Evolutionary conservation across 2,888 invertebrate species (phyloP).

Genomic region (Xanthia togata): DNA sequence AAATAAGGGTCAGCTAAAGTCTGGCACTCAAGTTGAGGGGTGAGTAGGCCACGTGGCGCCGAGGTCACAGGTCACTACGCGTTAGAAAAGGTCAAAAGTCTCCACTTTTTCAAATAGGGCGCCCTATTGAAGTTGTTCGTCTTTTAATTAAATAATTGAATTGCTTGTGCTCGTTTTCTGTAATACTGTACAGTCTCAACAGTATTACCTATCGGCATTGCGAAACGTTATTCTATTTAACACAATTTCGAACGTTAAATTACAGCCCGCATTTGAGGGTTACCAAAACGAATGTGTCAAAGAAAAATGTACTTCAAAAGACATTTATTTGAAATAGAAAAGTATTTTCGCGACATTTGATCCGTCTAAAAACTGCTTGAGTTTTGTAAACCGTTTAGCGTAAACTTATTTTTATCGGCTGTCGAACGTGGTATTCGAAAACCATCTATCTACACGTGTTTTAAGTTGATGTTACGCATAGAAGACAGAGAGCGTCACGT

Average conservation of each 20-base stretch:
- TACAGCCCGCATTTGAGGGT: slow-evolving; percentile 38
- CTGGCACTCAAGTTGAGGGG: slow-evolving; percentile 68
- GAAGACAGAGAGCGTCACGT: slow-evolving; percentile 75
- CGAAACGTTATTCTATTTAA: slow-evolving; percentile 40
- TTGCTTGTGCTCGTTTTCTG: slow-evolving; percentile 51
- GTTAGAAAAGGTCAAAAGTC: slow-evolving; percentile 79
- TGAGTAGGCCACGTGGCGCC: slow-evolving; percentile 81
- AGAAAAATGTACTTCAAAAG: slow-evolving; percentile 55
- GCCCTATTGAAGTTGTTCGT: slow-evolving; percentile 65
- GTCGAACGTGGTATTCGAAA: slow-evolving; percentile 66
- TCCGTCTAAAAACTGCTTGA: slow-evolving; percentile 49
- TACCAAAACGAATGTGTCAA: slow-evolving; percentile 51
- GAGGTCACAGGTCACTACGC: slow-evolving; percentile 82
- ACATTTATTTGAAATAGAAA: slow-evolving; percentile 58
- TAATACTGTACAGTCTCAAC: slow-evolving; percentile 23
- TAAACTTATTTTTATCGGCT: slow-evolving; percentile 33
- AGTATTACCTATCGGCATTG: slow-evolving; percentile 20
- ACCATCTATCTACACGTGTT: slow-evolving; percentile 77
- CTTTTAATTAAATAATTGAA: slow-evolving; percentile 70
- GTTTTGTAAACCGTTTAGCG: slow-evolving; percentile 50
- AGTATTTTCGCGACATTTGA: slow-evolving; percentile 58
- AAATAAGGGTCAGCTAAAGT: slow-evolving; percentile 75
- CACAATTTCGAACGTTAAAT: slow-evolving; percentile 32
- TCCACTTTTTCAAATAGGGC: slow-evolving; percentile 73
- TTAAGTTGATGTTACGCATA: slow-evolving; percentile 71